Evolutionary conservation across 2,888 invertebrate species (phyloP), one percentile per base, ranked within the genome.

Genomic region (Diplazon laetatorius): DNA sequence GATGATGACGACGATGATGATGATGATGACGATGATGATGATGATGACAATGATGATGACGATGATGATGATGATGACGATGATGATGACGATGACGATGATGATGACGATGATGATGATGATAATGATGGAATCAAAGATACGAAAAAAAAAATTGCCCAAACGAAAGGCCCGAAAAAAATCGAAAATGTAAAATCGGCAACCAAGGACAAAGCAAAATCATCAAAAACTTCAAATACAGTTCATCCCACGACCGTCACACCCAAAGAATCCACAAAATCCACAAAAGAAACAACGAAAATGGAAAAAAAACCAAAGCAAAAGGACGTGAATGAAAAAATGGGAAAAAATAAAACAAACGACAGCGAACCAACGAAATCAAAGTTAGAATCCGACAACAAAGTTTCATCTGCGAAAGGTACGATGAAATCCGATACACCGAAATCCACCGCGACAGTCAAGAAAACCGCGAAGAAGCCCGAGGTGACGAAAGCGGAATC

Each of bases 101-200:
- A 76, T 59, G 72, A 69, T 10, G 63, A 44, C 30, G 37, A 66
- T 16, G 76, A 69, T 1, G 59, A 62, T 14, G 39, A 9, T 35
- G 87, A 91, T 76, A 88, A 90, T 25, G 72, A 70, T n/a, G n/a
- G n/a, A n/a, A n/a, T n/a, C n/a, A n/a, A n/a, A n/a, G n/a, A n/a
- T n/a, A n/a, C n/a, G n/a, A n/a, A n/a, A n/a, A n/a, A 57, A 35
- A 16, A 55, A 55, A 35, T 35, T 3, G n/a, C 30, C 6, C 60
- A 68, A 9, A 42, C 16, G 14, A 68, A 78, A 25, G 65, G 76
- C 30, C 22, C 62, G 1, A 79, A 81, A 57, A 88, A 87, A 71
- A 76, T 88, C 6, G 87, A 89, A 69, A 89, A 89, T 76, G 87
- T 89, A 0, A 84, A 86, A 78, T 76, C 80, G 46, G 88, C 87